Base-by-base conservation (phyloP, 2,888 invertebrate species). In the Pedicia rivosa region DNA sequence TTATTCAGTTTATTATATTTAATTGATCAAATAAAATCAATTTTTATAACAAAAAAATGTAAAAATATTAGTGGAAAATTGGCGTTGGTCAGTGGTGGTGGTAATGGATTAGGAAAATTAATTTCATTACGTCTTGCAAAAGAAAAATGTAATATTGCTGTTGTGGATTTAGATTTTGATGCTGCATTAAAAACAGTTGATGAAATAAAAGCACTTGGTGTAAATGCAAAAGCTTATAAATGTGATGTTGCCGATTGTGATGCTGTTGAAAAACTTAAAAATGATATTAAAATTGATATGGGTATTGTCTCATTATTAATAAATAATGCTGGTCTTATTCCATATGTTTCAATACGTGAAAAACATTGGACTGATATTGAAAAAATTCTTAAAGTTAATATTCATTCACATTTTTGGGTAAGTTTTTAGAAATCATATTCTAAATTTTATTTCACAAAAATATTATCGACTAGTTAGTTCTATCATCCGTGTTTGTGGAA, bases 261-360 rank as follows among this genome's bases (percentile, higher is more conserved):
- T n/a, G 30, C 29, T 13, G 19, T 43, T 1, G 17, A 30, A 12
- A 10, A 28, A 16, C 20, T 45, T 10, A 34, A 40, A 20, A n/a
- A 35, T 10, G 14, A 39, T 12, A 31, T 49, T 7, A 35, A 35
- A 22, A 25, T 19, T 3, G 35, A 35, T 17, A 39, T 62, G 43
- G 63, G 62, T 4, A 55, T 57, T 0, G 61, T 65, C 8, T 64
- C 65, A 36, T 59, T 65, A 34, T 43, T 65, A 35, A 52, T 65
- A 3, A 64, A 65, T 44, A 65, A 65, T 47, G 64, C 64, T 2
- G 64, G 64, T 2, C 44, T 56, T 3, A 59, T 65, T 48, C 58
- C 59, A 37, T 53, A 57, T 46, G 53, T 59, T 19, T 52, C 56
- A 10, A 52, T 62, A 7, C 53, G 59, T 4, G 53, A 57, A 12